These are phyloP conservation scores for Yoshiicerus persimilis DNA, from an alignment of 1,140 invertebrate genomes.

Conservation along the genomic window DNA sequence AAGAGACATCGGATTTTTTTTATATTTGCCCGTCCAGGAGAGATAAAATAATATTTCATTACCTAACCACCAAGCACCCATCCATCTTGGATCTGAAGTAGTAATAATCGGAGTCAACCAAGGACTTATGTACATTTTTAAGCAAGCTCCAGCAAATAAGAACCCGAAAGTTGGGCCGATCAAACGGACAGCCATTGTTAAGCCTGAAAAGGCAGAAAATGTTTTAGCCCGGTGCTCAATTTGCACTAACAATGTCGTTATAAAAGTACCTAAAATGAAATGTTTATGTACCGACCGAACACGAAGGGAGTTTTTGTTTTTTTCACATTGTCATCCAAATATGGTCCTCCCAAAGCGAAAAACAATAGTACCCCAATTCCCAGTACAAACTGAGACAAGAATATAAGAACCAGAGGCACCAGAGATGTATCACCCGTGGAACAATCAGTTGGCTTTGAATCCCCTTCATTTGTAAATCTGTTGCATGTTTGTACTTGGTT, in stretches of 20 bases:
- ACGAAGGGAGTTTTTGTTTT: conserved; percentile 68
- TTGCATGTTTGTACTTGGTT: conserved; percentile 29
- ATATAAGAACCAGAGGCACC: conserved; percentile 63
- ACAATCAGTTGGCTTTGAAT: background rate
- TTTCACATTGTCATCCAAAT: conserved; percentile 69
- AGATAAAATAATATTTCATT: background rate
- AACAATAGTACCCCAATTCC: conserved; percentile 72
- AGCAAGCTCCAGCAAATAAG: conserved; percentile 66
- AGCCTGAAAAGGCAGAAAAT: conserved; percentile 32
- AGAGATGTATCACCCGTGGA: conserved; percentile 31
- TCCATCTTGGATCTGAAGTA: conserved; percentile 71
- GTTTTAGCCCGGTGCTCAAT: background rate
- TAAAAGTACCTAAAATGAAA: background rate
- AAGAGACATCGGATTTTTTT: too few relatives aligned
- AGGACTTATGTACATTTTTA: conserved; percentile 70
- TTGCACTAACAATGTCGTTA: background rate
- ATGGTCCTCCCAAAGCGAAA: conserved; percentile 61
- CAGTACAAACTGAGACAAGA: conserved; percentile 69
- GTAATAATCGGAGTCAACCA: conserved; percentile 67
- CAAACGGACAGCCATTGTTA: conserved; percentile 46
- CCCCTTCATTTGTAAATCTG: background rate
- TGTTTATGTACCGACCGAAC: conserved; percentile 55
- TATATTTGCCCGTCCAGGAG: too few relatives aligned
- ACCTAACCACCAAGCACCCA: conserved; percentile 77
- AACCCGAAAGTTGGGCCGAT: conserved; percentile 69